A percentile compares a stretch with the other conserved stretches of the same genome.
These are phyloP conservation scores for Napeogenes inachia DNA, from an alignment of 2,888 invertebrate species.

Conservation along the genomic window DNA sequence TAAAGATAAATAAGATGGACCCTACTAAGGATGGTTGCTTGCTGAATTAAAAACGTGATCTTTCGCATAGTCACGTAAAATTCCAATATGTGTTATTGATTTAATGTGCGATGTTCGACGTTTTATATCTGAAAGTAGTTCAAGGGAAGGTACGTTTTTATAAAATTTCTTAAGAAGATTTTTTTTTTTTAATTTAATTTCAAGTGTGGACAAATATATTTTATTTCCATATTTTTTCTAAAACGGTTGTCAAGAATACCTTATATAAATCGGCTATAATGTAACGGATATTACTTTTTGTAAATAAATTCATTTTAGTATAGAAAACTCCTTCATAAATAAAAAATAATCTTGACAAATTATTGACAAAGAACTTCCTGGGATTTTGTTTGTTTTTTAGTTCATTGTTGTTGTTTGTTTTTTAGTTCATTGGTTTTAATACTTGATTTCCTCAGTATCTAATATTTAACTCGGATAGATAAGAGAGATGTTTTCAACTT, in stretches of 20 bases:
- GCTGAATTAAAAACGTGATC: conserved; percentile 23
- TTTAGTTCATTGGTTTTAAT: conserved; percentile 10
- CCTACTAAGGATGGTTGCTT: conserved; percentile 10
- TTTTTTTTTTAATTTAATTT: no score
- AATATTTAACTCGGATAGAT: not conserved
- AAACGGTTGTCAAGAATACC: no score
- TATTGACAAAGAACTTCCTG: not conserved
- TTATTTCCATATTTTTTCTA: no score
- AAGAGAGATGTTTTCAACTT: not conserved
- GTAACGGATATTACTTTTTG: no score
- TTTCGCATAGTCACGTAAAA: conserved; percentile 16
- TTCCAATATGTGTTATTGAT: conserved; percentile 12
- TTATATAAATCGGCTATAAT: no score
- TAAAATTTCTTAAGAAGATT: no score
- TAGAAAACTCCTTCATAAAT: not conserved
- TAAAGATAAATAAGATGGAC: not conserved
- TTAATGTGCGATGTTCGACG: not conserved
- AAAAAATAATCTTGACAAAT: not conserved
- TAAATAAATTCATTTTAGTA: not conserved
- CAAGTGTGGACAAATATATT: no score
- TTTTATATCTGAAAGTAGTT: not conserved
- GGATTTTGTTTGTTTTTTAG: conserved; percentile 3
- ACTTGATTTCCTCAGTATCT: conserved; percentile 9
- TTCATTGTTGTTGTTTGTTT: conserved; percentile 12
- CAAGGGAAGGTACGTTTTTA: no score